Percentiles rank a stretch among this genome's conserved stretches.
Conservation (phyloP, 1,140 invertebrate species). For the Aphidius gifuensis region DNA sequence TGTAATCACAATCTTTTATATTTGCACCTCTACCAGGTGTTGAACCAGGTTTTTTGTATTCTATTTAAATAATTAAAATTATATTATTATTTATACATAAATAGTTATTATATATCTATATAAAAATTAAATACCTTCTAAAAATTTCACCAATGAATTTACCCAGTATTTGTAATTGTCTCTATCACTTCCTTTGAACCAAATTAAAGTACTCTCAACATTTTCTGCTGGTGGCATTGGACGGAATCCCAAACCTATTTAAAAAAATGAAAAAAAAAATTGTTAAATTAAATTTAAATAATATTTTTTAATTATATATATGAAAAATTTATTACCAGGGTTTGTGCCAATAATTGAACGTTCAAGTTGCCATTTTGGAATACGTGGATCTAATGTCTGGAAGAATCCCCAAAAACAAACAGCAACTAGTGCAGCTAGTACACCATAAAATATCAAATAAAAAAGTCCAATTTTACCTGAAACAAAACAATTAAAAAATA, state of each 20-base stretch:
- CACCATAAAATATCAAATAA: constrained; percentile 87
- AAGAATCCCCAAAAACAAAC: constrained; percentile 90
- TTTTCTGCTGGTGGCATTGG: constrained; percentile 79
- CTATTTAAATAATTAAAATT: constrained; percentile 38
- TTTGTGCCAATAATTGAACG: constrained; percentile 86
- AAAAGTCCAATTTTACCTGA: constrained; percentile 87
- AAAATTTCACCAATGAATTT: constrained; percentile 67
- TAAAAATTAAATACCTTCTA: constrained; percentile 63
- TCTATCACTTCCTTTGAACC: constrained; percentile 77
- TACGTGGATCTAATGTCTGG: constrained; percentile 81
- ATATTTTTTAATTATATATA: neutral
- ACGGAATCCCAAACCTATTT: constrained; percentile 84
- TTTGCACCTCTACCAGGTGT: constrained; percentile 58
- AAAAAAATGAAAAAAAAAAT: constrained; percentile 21
- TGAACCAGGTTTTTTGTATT: constrained; percentile 59
- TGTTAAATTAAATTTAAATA: neutral
- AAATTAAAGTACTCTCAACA: constrained; percentile 89
- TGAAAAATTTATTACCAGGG: constrained; percentile 62
- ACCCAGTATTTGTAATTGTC: constrained; percentile 77
- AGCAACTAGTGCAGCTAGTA: constrained; percentile 80
- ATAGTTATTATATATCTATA: neutral
- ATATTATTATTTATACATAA: neutral
- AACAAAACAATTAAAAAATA: constrained; percentile 41
- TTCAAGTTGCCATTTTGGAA: constrained; percentile 80
- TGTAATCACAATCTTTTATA: constrained; percentile 60